Evolutionary conservation across 1,140 invertebrate species (phyloP).

Genomic region (Frieseomelitta varia): DNA sequence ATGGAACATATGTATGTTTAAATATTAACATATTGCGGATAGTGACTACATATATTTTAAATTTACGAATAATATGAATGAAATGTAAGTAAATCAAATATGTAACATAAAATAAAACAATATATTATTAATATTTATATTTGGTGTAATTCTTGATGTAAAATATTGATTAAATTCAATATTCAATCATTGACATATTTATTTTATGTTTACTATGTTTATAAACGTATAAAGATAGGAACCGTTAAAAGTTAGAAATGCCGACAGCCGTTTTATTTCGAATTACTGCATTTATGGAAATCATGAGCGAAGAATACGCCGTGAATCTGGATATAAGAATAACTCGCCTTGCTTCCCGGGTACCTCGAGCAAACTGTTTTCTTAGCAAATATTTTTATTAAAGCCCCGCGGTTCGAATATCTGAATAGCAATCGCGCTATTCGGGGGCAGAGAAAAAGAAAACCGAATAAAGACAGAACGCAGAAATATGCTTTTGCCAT

Average conservation of each 20-base stretch:
- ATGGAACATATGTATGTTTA: background rate
- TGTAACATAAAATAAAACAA: background rate
- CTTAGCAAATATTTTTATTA: constrained; percentile 78
- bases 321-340: constrained; percentile 75
- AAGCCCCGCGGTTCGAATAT: constrained; percentile 72
- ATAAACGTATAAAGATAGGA: background rate
- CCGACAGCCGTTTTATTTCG: constrained; percentile 53
- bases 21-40: background rate
- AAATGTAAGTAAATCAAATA: background rate
- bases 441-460: constrained; percentile 48
- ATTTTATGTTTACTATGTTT: background rate
- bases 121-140: background rate
- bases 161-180: background rate
- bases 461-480: constrained; percentile 45
- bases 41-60: background rate
- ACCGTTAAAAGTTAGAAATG: constrained; percentile 51
- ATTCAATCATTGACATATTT: constrained; percentile 10
- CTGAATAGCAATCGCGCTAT: constrained; percentile 73
- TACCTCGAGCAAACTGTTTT: constrained; percentile 68
- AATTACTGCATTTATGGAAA: constrained; percentile 75
- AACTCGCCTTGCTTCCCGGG: constrained; percentile 62
- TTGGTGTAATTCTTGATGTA: background rate
- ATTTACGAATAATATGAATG: background rate
- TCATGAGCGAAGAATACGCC: constrained; percentile 54
- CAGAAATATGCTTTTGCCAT: constrained; percentile 27